Percentiles rank a stretch among this genome's conserved stretches.
Conservation (phyloP, 2,888 invertebrate species). For the Hyalella azteca region DNA sequence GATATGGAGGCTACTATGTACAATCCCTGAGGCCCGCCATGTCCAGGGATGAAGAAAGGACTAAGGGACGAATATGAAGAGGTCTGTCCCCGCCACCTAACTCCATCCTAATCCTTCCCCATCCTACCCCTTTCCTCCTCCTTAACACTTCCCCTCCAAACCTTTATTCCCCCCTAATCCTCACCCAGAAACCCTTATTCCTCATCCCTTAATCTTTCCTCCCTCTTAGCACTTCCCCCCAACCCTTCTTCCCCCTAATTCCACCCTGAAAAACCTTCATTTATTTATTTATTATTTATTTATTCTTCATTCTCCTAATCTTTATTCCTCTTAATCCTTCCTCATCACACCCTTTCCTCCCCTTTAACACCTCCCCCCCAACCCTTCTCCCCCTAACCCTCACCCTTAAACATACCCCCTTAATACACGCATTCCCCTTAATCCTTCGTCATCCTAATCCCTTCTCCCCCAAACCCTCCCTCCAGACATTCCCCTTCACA, state of each 20-base stretch:
- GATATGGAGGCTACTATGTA: no score
- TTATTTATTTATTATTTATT: not conserved
- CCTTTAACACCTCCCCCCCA: not conserved
- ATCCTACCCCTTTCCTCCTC: no score
- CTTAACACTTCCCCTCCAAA: no score
- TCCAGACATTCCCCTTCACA: not conserved
- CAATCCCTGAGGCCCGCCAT: no score
- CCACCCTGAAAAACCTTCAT: not conserved
- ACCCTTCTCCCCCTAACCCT: not conserved
- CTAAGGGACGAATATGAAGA: no score
- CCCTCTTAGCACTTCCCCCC: not conserved
- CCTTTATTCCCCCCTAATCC: no score
- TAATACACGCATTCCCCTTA: no score
- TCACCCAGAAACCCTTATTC: not conserved
- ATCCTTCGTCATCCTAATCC: not conserved
- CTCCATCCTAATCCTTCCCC: no score
- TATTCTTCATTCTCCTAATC: not conserved
- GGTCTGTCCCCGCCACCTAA: no score
- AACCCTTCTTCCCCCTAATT: not conserved
- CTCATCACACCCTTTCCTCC: not conserved
- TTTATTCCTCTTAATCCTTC: not conserved
- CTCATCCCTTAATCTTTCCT: not conserved
- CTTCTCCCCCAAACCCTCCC: not conserved
- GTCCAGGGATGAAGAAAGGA: no score
- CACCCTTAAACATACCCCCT: no score